phyloP scores from a whole-genome alignment of 2,797 vertebrate species.

The Enteromius paludinosus region DNA sequence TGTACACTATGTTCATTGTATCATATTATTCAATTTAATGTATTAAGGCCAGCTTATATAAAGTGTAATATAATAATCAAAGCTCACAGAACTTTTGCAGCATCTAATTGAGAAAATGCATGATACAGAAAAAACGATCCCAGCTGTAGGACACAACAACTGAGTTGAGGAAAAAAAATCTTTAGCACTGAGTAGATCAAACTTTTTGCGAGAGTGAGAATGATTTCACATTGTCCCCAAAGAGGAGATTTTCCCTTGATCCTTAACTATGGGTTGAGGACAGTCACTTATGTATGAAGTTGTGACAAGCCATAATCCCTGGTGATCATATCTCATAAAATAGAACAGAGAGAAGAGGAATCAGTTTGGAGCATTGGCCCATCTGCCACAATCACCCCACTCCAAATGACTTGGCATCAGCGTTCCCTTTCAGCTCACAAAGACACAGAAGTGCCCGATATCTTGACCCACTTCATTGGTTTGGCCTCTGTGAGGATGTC shows the following conservation, averaged over 20 bases:
- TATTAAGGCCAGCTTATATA: too few species aligned
- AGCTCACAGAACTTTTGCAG: background rate
- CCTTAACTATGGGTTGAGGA: conserved; percentile 54
- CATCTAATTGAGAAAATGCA: background rate
- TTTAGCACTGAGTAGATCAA: conserved; percentile 33
- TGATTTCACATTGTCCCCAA: conserved; percentile 42
- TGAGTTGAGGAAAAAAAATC: background rate
- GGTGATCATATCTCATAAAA: conserved; percentile 54
- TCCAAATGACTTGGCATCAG: conserved; percentile 70
- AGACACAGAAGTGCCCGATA: conserved; percentile 72
- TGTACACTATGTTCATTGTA: too few species aligned
- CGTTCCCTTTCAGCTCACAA: conserved; percentile 70
- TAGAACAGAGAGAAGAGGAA: conserved; percentile 49
- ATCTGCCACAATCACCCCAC: conserved; percentile 75
- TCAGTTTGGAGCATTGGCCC: conserved; percentile 67
- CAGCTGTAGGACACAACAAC: background rate
- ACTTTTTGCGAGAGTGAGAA: conserved; percentile 37
- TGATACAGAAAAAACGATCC: background rate
- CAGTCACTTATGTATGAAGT: conserved; percentile 55
- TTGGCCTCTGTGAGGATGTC: conserved; percentile 31
- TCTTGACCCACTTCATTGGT: conserved; percentile 77
- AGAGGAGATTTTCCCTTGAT: conserved; percentile 50
- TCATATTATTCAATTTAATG: too few species aligned
- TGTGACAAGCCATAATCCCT: conserved; percentile 55
- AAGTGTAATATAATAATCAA: too few species aligned